Percentiles rank a stretch among this genome's conserved stretches.
Evolutionary conservation across 2,888 invertebrate genomes (phyloP).

Genomic region (Augiades crinisus): DNA sequence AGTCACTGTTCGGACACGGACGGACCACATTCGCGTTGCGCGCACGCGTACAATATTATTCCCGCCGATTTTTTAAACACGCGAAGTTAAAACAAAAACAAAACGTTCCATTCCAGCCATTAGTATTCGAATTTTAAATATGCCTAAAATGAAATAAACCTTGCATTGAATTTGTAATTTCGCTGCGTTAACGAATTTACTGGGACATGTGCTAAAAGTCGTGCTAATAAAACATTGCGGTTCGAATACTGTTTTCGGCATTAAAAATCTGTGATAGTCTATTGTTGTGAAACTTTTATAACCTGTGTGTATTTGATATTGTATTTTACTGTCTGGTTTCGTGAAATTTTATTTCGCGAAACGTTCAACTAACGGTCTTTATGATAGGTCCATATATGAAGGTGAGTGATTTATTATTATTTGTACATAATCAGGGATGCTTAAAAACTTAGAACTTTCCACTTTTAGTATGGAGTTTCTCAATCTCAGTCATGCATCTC

Average conservation of each 20-base stretch:
- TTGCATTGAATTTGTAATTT: slow-evolving; percentile 27
- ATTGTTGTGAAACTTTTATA: slow-evolving; percentile 61
- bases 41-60: slow-evolving; percentile 50
- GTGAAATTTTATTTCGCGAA: slow-evolving; percentile 76
- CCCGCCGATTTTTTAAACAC: slow-evolving; percentile 64
- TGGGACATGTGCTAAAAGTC: slow-evolving; percentile 55
- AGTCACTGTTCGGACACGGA: slow-evolving; percentile 61
- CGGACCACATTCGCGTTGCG: slow-evolving; percentile 53
- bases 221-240: slow-evolving; percentile 52
- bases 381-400: slow-evolving; percentile 81
- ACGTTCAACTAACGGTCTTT: slow-evolving; percentile 66
- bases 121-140: slow-evolving; percentile 41
- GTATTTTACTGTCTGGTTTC: slow-evolving; percentile 52
- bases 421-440: too few species aligned
- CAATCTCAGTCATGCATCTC: too few species aligned
- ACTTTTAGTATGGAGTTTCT: too few species aligned
- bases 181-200: slow-evolving; percentile 24
- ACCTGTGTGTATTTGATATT: slow-evolving; percentile 33
- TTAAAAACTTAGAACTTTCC: too few species aligned
- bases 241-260: slow-evolving; percentile 53
- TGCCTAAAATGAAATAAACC: slow-evolving; percentile 76
- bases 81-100: slow-evolving; percentile 42
- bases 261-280: slow-evolving; percentile 68
- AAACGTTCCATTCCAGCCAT: slow-evolving; percentile 41
- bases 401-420: slow-evolving; percentile 66